phyloP scores from a whole-genome alignment of 1,140 invertebrate genomes.

The Drosophila willistoni region DNA sequence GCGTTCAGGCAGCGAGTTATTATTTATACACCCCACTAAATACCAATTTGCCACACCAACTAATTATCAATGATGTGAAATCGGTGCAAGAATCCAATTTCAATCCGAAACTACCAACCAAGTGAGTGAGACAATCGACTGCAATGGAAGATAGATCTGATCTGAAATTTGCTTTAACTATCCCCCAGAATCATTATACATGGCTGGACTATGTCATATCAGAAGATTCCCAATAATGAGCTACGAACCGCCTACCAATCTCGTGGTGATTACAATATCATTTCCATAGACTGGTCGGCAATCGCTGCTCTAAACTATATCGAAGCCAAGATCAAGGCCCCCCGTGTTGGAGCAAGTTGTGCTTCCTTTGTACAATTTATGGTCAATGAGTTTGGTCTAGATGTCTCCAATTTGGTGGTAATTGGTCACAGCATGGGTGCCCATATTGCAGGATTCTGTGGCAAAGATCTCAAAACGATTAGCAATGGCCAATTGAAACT shows the following conservation, averaged over 20 bases:
- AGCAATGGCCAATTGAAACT: slow-evolving; percentile 46
- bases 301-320: slow-evolving; percentile 84
- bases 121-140: slow-evolving; percentile 12
- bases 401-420: slow-evolving; percentile 28
- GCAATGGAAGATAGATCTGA: not conserved
- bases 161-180: no score
- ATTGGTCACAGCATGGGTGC: slow-evolving; percentile 78
- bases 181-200: slow-evolving; percentile 48
- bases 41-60: not conserved
- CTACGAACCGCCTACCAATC: slow-evolving; percentile 78
- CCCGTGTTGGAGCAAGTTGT: slow-evolving; percentile 22
- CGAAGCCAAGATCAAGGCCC: slow-evolving; percentile 78
- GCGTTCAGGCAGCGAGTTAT: not conserved
- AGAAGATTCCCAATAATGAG: slow-evolving; percentile 23
- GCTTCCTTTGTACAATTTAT: slow-evolving; percentile 50
- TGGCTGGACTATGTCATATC: slow-evolving; percentile 39
- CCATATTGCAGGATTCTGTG: slow-evolving; percentile 82
- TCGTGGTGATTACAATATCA: slow-evolving; percentile 83
- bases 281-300: slow-evolving; percentile 84
- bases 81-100: slow-evolving; percentile 1
- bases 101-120: slow-evolving; percentile 15
- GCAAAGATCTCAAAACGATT: slow-evolving; percentile 42
- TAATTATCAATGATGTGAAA: slow-evolving; percentile 5
- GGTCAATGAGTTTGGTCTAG: slow-evolving; percentile 27
- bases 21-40: slow-evolving; percentile 20